Base-by-base conservation (phyloP, 2,113 vertebrate genomes). In the Nesoenas mayeri region DNA sequence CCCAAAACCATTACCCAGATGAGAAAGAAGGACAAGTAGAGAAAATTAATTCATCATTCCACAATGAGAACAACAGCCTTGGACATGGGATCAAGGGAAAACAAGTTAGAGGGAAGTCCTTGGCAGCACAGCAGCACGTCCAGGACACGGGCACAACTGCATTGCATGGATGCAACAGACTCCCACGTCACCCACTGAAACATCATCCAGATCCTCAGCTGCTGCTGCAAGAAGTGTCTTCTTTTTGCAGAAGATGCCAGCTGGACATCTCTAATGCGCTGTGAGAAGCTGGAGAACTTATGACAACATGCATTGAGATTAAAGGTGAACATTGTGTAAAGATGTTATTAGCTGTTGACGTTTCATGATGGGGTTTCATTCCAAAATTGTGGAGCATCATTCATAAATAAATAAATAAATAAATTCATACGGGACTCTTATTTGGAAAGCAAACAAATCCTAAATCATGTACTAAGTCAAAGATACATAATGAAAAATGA, bases 261-360 rank as follows among this genome's bases (percentile, higher is more conserved):
- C 26, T 1, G 1, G n/a, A 58, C 2, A 1, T 51, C 40, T 34
- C 40, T n/a, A 38, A 67, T 3, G 9, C n/a, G 8, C 15, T 26
- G 10, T 7, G 50, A 10, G 38, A 86, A 83, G 25, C 19, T 28
- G 8, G 5, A 82, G 66, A 82, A 64, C 6, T 28, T 69, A 38
- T 0, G 20, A 31, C 24, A 47, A 15, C 20, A 73, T 0, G 0
- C 31, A 22, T 5, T 0, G 1, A 83, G 34, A 50, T 36, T 56
- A 44, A 71, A 65, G 31, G 11, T 22, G 7, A 74, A 14, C 26
- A 25, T 18, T 15, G 26, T 7, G 15, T 61, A 44, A 67, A 22
- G 1, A 2, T 20, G 10, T 0, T 58, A 78, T 42, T 48, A 29
- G 21, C 1, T 4, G 56, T 1, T 62, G 21, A 47, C 5, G 2